phyloP scores from a whole-genome alignment of 2,113 vertebrate species.

The Alouatta palliata region DNA sequence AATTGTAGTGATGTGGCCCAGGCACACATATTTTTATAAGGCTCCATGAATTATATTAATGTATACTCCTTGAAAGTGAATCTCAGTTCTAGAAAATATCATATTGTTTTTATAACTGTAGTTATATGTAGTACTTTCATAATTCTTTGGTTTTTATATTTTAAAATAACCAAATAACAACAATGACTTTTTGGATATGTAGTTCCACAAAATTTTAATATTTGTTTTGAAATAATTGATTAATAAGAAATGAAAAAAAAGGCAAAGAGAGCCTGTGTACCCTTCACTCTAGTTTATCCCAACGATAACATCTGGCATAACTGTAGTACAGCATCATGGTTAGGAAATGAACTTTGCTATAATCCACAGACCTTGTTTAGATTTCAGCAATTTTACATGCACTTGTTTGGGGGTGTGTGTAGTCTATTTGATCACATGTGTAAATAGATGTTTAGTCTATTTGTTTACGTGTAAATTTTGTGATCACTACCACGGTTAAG shows the following conservation, averaged over 20 bases:
- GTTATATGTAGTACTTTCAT: background rate
- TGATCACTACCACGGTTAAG: background rate
- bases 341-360: background rate
- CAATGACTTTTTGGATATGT: background rate
- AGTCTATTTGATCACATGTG: background rate
- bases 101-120: background rate
- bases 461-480: conserved; percentile 32
- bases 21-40: conserved; percentile 15
- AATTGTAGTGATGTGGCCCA: background rate
- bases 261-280: background rate
- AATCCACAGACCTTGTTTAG: background rate
- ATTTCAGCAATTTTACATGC: background rate
- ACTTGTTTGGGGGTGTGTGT: background rate
- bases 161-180: background rate
- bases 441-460: background rate
- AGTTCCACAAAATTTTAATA: background rate
- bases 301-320: background rate
- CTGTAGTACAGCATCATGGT: background rate
- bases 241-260: background rate
- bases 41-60: background rate
- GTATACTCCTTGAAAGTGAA: background rate
- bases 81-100: background rate
- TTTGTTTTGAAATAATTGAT: background rate
- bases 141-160: background rate
- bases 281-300: background rate